Evolutionary conservation across 1,140 invertebrate species (phyloP).

Genomic region (Solenopsis invicta): DNA sequence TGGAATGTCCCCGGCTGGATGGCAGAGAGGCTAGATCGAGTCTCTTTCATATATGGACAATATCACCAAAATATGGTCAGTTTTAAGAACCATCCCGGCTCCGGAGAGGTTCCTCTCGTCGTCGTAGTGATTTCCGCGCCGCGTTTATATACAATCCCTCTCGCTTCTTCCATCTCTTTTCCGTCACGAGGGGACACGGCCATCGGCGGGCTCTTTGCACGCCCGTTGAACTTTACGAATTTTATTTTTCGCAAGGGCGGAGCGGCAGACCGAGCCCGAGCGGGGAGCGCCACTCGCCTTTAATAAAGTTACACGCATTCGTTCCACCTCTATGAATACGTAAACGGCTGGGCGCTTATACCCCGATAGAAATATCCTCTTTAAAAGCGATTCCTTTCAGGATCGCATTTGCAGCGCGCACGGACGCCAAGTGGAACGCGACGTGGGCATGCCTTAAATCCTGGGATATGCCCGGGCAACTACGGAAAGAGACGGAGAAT

Average conservation of each 20-base stretch:
- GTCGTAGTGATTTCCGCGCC: conserved; percentile 48
- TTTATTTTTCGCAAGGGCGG: conserved; percentile 59
- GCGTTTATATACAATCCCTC: conserved; percentile 56
- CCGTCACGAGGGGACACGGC: not conserved
- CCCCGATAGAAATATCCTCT: conserved; percentile 70
- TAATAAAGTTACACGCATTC: conserved; percentile 67
- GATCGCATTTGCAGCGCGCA: conserved; percentile 52
- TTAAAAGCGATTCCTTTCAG: conserved; percentile 69
- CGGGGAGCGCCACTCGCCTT: conserved; percentile 54
- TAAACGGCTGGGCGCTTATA: conserved; percentile 65
- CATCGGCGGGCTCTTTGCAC: conserved; percentile 43
- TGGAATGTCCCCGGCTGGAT: conserved; percentile 62
- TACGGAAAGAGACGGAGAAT: conserved; percentile 50
- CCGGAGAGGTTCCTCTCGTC: conserved; percentile 1
- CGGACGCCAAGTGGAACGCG: conserved; percentile 46
- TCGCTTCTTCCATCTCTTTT: conserved; percentile 9
- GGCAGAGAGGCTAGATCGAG: conserved; percentile 60
- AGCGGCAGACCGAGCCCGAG: conserved; percentile 12
- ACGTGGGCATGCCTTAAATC: conserved; percentile 45
- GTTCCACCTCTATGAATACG: conserved; percentile 66
- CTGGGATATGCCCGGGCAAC: conserved; percentile 43
- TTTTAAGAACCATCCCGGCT: conserved; percentile 69
- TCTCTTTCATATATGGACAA: conserved; percentile 71
- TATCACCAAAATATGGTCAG: conserved; percentile 69
- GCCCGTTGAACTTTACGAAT: conserved; percentile 38